A percentile compares a stretch with the other conserved stretches of the same genome.
These are phyloP conservation scores for Palythoa heliodiscus DNA, from an alignment of 92 coral and sea anemone genomes.

Conservation along the genomic window DNA sequence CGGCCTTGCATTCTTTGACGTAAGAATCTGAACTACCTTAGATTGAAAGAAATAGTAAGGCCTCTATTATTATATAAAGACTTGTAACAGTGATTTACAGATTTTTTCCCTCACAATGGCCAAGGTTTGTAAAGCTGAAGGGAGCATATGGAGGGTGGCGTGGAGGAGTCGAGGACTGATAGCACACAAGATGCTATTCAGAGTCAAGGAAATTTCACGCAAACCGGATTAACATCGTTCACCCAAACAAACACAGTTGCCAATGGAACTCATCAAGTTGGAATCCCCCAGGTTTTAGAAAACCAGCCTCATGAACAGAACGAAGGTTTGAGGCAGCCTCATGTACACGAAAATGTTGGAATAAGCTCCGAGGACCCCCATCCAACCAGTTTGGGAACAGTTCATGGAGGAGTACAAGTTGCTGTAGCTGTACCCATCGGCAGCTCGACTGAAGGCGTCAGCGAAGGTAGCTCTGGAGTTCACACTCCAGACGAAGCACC, in stretches of 20 bases:
- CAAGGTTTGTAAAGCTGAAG: slow-evolving; percentile 43
- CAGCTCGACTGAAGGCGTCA: slow-evolving; percentile 65
- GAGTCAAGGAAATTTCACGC: slow-evolving; percentile 70
- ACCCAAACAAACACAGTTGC: slow-evolving; percentile 74
- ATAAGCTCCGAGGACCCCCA: slow-evolving; percentile 66
- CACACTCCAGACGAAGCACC: slow-evolving; percentile 74
- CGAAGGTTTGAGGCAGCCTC: slow-evolving; percentile 53
- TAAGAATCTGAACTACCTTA: slow-evolving; percentile 25
- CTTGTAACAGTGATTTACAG: slow-evolving; percentile 33
- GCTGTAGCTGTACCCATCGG: slow-evolving; percentile 77
- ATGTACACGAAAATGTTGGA: slow-evolving; percentile 60
- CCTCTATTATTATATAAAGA: too few species aligned
- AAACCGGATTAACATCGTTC: slow-evolving; percentile 66
- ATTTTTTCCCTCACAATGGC: slow-evolving; percentile 63
- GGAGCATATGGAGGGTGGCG: slow-evolving; percentile 76
- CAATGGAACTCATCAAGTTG: slow-evolving; percentile 74
- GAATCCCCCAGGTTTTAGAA: slow-evolving; percentile 81
- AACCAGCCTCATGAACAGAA: slow-evolving; percentile 67
- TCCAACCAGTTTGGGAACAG: slow-evolving; percentile 67
- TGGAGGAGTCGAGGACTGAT: slow-evolving; percentile 79
- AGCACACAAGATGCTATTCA: slow-evolving; percentile 58
- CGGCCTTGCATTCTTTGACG: slow-evolving; percentile 30
- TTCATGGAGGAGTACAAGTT: slow-evolving; percentile 80
- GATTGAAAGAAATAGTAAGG: slow-evolving; percentile 20
- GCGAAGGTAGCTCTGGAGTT: slow-evolving; percentile 78